Conservation (phyloP, 2,797 vertebrate genomes). For the Arnoldichthys spilopterus region DNA sequence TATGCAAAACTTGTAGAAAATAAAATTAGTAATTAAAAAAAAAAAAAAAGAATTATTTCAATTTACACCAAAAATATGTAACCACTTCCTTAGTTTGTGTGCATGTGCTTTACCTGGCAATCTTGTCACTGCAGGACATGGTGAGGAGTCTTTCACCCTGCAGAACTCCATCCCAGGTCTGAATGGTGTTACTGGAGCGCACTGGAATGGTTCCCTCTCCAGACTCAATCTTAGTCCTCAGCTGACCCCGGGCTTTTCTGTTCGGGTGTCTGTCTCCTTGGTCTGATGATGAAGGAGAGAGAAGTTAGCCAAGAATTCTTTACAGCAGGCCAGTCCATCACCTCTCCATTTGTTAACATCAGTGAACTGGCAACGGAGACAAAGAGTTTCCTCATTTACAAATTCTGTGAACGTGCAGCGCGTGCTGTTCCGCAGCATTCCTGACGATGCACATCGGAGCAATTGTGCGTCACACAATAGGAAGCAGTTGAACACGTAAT, state of each 20-base stretch:
- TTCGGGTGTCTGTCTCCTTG: slow-evolving; percentile 96
- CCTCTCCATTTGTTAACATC: not conserved
- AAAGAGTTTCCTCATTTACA: not conserved
- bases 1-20: not conserved
- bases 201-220: slow-evolving; percentile 97
- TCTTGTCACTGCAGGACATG: slow-evolving; percentile 99
- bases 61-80: not conserved
- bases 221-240: slow-evolving; percentile 96
- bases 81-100: not conserved
- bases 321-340: not conserved
- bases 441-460: slow-evolving; percentile 58
- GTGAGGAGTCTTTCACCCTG: slow-evolving; percentile 95
- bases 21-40: not conserved
- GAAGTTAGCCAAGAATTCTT: not conserved
- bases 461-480: slow-evolving; percentile 65
- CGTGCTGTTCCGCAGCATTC: slow-evolving; percentile 58
- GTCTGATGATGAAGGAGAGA: slow-evolving; percentile 71
- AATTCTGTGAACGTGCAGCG: not conserved
- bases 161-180: slow-evolving; percentile 95
- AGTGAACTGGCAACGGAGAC: not conserved
- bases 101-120: slow-evolving; percentile 82
- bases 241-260: slow-evolving; percentile 92
- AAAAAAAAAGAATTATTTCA: not conserved
- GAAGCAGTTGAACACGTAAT: slow-evolving; percentile 61
- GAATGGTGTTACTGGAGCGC: slow-evolving; percentile 91